phyloP scores from a whole-genome alignment of 2,113 vertebrate genomes.

The Glaucomys volans region DNA sequence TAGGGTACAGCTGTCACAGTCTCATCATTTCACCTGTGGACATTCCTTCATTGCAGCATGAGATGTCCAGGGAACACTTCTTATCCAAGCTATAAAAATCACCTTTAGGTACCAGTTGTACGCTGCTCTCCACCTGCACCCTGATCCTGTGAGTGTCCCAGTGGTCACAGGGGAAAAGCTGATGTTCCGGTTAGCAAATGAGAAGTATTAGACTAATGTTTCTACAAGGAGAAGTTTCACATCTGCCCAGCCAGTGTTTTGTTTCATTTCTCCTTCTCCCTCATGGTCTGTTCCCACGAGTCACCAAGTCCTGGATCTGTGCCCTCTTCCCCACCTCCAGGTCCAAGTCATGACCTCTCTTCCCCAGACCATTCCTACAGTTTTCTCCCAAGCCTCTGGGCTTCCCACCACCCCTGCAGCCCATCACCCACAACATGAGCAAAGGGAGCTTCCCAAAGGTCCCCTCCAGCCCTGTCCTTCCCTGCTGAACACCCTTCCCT shows the following conservation, averaged over 20 bases:
- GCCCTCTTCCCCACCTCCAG: neutral
- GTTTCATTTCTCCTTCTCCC: neutral
- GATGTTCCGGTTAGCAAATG: neutral
- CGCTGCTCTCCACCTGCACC: neutral
- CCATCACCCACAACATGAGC: neutral
- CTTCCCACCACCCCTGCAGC: neutral
- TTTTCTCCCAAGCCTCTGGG: neutral
- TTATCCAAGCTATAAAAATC: too few relatives aligned
- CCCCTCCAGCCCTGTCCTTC: neutral
- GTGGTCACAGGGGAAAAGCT: neutral
- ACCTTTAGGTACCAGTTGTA: neutral
- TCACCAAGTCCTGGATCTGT: neutral
- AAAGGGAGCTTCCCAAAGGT: neutral
- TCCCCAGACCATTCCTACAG: neutral
- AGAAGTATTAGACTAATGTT: neutral
- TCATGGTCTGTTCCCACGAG: rapidly evolving
- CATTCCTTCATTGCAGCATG: too few relatives aligned
- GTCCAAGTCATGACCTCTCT: neutral
- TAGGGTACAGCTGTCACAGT: too few relatives aligned
- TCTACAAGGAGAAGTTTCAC: neutral
- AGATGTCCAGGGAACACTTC: too few relatives aligned
- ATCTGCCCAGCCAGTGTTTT: rapidly evolving
- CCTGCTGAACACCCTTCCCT: neutral
- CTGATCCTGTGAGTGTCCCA: rapidly evolving
- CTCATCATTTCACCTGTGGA: too few relatives aligned